Percentiles rank a stretch among this genome's conserved stretches.
Conservation (phyloP, 1,140 invertebrate genomes). For the Lordiphosa collinella region DNA sequence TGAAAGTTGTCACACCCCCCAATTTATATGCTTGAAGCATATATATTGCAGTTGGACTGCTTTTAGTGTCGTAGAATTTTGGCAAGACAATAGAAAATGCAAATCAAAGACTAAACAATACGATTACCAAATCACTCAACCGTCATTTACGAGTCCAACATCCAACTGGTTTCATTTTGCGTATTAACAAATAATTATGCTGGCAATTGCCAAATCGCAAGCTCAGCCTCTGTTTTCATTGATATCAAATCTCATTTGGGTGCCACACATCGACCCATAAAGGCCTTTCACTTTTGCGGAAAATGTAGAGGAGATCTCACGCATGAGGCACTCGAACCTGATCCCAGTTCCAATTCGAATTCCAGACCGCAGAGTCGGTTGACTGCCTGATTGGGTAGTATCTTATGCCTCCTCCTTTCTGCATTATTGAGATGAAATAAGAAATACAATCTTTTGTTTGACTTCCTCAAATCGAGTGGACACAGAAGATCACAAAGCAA, state of each 20-base stretch:
- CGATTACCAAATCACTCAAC: conserved; percentile 43
- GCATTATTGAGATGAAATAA: conserved; percentile 21
- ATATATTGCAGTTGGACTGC: conserved; percentile 34
- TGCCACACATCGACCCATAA: conserved; percentile 55
- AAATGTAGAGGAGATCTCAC: conserved; percentile 47
- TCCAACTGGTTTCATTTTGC: conserved; percentile 57
- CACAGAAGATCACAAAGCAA: conserved; percentile 10
- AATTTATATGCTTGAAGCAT: conserved; percentile 19
- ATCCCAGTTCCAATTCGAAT: conserved; percentile 11
- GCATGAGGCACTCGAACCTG: conserved; percentile 31
- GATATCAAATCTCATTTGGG: conserved; percentile 67
- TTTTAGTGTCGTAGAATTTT: conserved; percentile 34
- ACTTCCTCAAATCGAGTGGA: conserved; percentile 17
- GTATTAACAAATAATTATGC: conserved; percentile 55
- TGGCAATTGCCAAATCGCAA: conserved; percentile 58
- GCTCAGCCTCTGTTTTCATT: conserved; percentile 20
- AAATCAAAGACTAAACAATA: conserved; percentile 40
- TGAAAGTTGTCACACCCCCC: conserved; percentile 14
- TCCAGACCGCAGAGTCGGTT: conserved; percentile 7
- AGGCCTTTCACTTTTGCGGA: conserved; percentile 70
- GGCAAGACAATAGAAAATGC: conserved; percentile 60
- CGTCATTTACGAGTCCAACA: conserved; percentile 42
- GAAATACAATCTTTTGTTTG: conserved; percentile 21
- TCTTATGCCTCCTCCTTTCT: conserved; percentile 9
- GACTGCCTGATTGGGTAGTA: background rate